Evolutionary conservation across 2,888 invertebrate species (phyloP).

Genomic region (Sphinx pinastri): DNA sequence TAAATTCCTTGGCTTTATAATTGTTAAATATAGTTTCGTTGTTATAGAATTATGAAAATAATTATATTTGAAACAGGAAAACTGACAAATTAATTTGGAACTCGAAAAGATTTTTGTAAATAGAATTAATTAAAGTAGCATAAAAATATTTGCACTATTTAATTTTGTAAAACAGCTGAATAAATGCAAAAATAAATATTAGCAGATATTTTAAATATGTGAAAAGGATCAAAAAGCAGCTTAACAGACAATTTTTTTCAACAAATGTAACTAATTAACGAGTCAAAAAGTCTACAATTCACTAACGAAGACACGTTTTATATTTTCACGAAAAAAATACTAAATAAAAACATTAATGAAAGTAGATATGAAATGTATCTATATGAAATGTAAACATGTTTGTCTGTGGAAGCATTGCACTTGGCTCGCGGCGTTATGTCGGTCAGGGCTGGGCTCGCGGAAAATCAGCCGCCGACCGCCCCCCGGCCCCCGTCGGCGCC

Average conservation of each 20-base stretch:
- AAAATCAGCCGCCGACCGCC: slow-evolving; percentile 19
- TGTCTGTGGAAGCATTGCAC: slow-evolving; percentile 30
- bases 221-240: too few relatives aligned
- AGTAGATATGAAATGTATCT: slow-evolving; percentile 4
- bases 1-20: slow-evolving; percentile 9
- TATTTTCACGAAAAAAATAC: background rate
- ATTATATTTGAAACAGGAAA: background rate
- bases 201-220: too few relatives aligned
- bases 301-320: too few relatives aligned
- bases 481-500: background rate
- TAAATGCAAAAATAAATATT: too few relatives aligned
- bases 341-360: slow-evolving; percentile 12
- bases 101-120: background rate
- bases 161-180: too few relatives aligned
- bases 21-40: slow-evolving; percentile 3
- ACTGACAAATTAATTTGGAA: too few relatives aligned
- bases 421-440: slow-evolving; percentile 31
- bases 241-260: too few relatives aligned
- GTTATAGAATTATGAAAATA: slow-evolving; percentile 1
- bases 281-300: too few relatives aligned
- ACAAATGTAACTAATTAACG: too few relatives aligned
- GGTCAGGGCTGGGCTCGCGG: slow-evolving; percentile 33
- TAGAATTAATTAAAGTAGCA: background rate
- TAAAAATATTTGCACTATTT: background rate
- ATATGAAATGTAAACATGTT: slow-evolving; percentile 25